phyloP scores from a whole-genome alignment of 1,140 invertebrate genomes.

The Drosophila lacteicornis region DNA sequence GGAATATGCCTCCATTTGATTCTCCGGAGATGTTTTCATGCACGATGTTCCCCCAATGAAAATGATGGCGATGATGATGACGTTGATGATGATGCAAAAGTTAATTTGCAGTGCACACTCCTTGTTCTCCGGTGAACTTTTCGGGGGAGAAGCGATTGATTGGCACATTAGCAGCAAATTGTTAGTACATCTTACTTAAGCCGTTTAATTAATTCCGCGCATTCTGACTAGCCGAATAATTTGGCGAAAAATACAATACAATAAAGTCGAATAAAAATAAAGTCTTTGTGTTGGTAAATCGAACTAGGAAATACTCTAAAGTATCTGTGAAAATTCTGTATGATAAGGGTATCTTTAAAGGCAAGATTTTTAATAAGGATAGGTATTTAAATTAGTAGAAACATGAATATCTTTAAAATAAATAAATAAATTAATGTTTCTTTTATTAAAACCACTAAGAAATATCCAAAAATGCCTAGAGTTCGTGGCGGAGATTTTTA shows the following conservation, averaged over 20 bases:
- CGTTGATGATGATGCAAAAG: conserved; percentile 57
- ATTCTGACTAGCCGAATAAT: conserved; percentile 39
- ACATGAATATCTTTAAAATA: neutral
- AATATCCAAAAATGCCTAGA: neutral
- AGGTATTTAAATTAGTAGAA: too few species aligned
- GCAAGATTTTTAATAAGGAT: neutral
- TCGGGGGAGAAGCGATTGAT: conserved; percentile 52
- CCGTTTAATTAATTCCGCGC: conserved; percentile 66
- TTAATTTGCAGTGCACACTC: conserved; percentile 66
- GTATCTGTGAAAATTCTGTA: neutral
- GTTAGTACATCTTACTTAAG: conserved; percentile 75
- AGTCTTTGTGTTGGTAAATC: neutral
- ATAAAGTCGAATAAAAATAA: conserved; percentile 7
- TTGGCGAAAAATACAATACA: conserved; percentile 22
- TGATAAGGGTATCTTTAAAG: too few species aligned
- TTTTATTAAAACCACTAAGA: neutral
- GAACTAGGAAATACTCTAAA: neutral
- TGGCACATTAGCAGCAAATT: conserved; percentile 71
- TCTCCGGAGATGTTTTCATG: conserved; percentile 54
- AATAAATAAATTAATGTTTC: neutral
- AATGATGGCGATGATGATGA: conserved; percentile 10
- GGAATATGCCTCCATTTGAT: conserved; percentile 41
- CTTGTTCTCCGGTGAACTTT: conserved; percentile 56
- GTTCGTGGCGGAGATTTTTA: too few species aligned
- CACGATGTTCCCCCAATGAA: conserved; percentile 27